Conservation (phyloP, 2,888 invertebrate genomes). For the Phyto melanocephala region DNA sequence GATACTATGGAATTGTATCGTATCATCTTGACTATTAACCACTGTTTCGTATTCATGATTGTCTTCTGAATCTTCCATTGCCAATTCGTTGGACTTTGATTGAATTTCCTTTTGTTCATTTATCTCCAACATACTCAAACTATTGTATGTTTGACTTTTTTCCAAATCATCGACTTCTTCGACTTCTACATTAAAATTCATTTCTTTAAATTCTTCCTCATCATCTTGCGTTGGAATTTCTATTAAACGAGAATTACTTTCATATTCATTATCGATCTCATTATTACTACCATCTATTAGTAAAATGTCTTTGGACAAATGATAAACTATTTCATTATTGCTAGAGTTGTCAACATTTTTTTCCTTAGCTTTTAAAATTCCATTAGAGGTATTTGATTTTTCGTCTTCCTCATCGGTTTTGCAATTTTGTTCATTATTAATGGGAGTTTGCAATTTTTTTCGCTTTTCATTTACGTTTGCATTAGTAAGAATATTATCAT, state of each 20-base stretch:
- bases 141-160: constrained; percentile 33
- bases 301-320: constrained; percentile 28
- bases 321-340: constrained; percentile 11
- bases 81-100: constrained; percentile 24
- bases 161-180: constrained; percentile 64
- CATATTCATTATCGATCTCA: constrained; percentile 36
- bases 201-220: not conserved
- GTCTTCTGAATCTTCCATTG: constrained; percentile 53
- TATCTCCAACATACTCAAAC: constrained; percentile 31
- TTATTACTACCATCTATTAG: constrained; percentile 5
- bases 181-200: constrained; percentile 34
- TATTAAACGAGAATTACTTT: constrained; percentile 19
- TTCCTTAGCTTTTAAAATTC: not conserved
- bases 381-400: not conserved
- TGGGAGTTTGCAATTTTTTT: not conserved
- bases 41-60: constrained; percentile 67
- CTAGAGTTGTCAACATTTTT: not conserved
- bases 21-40: constrained; percentile 63
- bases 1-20: constrained; percentile 32
- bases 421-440: not conserved
- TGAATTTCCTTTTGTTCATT: constrained; percentile 49
- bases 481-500: not conserved
- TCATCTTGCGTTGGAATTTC: constrained; percentile 5
- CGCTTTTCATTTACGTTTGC: not conserved
- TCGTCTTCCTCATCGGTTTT: not conserved